Percentiles rank a stretch among this genome's conserved stretches.
Evolutionary conservation across 2,797 vertebrate genomes (phyloP).

Genomic region (Rallus crepitans): DNA sequence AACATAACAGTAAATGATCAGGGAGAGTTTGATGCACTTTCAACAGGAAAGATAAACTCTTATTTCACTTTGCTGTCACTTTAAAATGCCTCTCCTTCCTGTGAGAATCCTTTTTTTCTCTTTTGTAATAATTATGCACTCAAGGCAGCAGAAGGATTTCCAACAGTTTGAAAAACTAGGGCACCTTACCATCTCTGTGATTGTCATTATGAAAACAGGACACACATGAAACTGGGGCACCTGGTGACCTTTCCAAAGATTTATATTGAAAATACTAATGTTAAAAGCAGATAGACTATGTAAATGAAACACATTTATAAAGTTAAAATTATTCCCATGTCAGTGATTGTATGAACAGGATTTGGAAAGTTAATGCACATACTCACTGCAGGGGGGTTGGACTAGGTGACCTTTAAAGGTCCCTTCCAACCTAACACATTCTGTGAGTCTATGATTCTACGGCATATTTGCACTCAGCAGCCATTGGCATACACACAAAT

Average conservation of each 20-base stretch:
- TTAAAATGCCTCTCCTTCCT: neutral
- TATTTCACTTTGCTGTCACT: neutral
- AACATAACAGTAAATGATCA: neutral
- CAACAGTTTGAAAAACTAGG: slow-evolving; percentile 14
- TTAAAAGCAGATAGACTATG: neutral
- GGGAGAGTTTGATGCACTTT: neutral
- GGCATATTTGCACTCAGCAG: neutral
- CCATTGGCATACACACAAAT: too few relatives aligned
- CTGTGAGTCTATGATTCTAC: too few relatives aligned
- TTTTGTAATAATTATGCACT: neutral
- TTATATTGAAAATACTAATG: neutral
- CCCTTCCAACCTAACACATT: too few relatives aligned
- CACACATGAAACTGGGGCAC: slow-evolving; percentile 11
- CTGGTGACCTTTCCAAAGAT: neutral
- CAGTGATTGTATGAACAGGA: neutral
- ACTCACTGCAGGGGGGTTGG: too few relatives aligned
- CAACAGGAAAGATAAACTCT: neutral
- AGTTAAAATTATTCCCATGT: neutral
- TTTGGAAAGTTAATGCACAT: neutral
- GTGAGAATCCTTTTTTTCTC: neutral
- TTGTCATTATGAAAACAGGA: neutral
- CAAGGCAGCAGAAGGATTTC: neutral
- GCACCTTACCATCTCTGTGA: neutral
- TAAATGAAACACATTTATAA: neutral
- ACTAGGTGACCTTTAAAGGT: too few relatives aligned